phyloP scores from a whole-genome alignment of 2,888 invertebrate species.

The Galeruca laticollis region DNA sequence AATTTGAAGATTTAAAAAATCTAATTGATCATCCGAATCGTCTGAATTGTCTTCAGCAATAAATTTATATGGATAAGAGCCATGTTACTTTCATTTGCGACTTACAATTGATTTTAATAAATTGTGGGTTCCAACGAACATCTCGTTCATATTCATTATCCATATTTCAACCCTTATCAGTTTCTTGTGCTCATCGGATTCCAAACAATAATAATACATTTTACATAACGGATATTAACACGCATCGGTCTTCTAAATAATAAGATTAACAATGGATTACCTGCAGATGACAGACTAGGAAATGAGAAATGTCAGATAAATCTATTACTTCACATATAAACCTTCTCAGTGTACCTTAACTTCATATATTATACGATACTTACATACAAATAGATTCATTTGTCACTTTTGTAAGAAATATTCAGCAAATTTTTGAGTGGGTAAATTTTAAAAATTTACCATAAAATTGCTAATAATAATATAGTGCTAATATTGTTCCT shows the following conservation, averaged over 20 bases:
- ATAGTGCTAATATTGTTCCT: no score
- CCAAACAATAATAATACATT: constrained; percentile 16
- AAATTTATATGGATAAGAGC: no score
- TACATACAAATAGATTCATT: background rate
- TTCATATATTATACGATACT: background rate
- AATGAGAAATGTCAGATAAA: constrained; percentile 43
- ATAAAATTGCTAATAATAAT: no score
- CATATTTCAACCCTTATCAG: background rate
- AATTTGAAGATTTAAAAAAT: no score
- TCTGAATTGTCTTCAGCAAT: no score
- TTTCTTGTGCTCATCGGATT: background rate
- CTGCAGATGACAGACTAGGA: constrained; percentile 34
- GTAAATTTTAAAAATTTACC: no score
- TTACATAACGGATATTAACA: constrained; percentile 42
- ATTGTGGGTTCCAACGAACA: background rate
- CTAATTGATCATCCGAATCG: no score
- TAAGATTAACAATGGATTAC: constrained; percentile 45
- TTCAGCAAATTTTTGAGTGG: background rate
- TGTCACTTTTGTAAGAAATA: background rate
- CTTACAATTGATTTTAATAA: no score
- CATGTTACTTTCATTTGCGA: no score
- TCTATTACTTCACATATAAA: constrained; percentile 17
- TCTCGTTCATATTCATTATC: background rate
- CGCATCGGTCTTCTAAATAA: constrained; percentile 42
- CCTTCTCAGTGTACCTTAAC: constrained; percentile 5